phyloP scores from a whole-genome alignment of 2,113 vertebrate species.

The Amblyopsis rosae region DNA sequence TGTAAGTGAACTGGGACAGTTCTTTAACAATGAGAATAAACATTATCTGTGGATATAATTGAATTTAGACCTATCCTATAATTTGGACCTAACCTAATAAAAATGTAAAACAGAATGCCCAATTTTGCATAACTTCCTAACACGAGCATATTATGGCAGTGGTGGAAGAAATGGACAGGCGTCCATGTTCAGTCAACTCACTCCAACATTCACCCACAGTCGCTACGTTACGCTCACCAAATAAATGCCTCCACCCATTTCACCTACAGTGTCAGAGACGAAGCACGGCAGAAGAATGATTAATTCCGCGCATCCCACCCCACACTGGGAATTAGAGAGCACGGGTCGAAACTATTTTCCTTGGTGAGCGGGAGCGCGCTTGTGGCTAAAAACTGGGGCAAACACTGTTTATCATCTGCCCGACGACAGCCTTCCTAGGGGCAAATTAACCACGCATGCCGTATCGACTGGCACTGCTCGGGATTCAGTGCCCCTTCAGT shows the following conservation, averaged over 20 bases:
- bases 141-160: too few relatives aligned
- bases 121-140: too few relatives aligned
- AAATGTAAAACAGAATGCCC: too few relatives aligned
- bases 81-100: too few relatives aligned
- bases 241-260: conserved; percentile 38
- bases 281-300: conserved; percentile 68
- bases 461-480: conserved; percentile 72
- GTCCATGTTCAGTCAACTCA: not conserved
- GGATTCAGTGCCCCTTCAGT: conserved; percentile 71
- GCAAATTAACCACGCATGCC: conserved; percentile 60
- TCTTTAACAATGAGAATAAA: too few relatives aligned
- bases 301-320: conserved; percentile 70
- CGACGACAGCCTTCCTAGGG: conserved; percentile 66
- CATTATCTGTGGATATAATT: too few relatives aligned
- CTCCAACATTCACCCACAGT: conserved; percentile 26
- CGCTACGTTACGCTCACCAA: conserved; percentile 26
- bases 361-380: conserved; percentile 70
- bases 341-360: conserved; percentile 78
- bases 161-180: too few relatives aligned
- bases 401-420: conserved; percentile 80
- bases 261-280: conserved; percentile 45
- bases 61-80: too few relatives aligned
- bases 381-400: conserved; percentile 74
- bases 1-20: too few relatives aligned
- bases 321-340: conserved; percentile 78